Evolutionary conservation across 1,140 invertebrate species (phyloP).

Genomic region (Eriosoma lanigerum): DNA sequence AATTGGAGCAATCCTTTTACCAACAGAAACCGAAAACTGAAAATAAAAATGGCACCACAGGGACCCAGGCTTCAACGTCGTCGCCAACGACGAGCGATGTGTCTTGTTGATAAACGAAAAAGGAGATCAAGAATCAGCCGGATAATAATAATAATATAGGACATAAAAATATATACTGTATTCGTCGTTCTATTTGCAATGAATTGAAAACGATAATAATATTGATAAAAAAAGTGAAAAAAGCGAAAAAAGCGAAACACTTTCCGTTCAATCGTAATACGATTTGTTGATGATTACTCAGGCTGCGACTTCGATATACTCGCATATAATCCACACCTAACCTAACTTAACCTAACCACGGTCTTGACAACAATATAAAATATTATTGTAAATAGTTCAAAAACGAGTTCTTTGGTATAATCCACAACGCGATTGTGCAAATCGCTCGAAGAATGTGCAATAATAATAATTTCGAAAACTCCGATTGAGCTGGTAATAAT

Average conservation of each 20-base stretch:
- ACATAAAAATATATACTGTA: background rate
- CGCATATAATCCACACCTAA: no score
- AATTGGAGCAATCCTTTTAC: no score
- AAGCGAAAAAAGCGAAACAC: background rate
- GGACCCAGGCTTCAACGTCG: no score
- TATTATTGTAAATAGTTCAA: background rate
- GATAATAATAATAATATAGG: background rate
- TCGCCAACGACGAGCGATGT: no score
- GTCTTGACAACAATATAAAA: no score
- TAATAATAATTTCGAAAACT: background rate
- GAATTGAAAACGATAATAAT: background rate
- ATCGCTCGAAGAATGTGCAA: background rate
- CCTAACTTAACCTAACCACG: no score
- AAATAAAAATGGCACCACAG: no score
- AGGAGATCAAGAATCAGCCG: constrained; percentile 11
- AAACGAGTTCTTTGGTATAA: background rate
- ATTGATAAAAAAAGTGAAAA: no score
- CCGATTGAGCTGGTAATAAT: background rate
- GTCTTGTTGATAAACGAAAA: no score
- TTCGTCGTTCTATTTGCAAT: background rate
- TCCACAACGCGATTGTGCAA: background rate
- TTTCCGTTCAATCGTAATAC: background rate
- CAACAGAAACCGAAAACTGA: no score
- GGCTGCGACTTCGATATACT: background rate
- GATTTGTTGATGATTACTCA: background rate